Percentiles rank a stretch among this genome's conserved stretches.
Conservation (phyloP, 2,113 vertebrate species). For the Thamnophis sirtalis region DNA sequence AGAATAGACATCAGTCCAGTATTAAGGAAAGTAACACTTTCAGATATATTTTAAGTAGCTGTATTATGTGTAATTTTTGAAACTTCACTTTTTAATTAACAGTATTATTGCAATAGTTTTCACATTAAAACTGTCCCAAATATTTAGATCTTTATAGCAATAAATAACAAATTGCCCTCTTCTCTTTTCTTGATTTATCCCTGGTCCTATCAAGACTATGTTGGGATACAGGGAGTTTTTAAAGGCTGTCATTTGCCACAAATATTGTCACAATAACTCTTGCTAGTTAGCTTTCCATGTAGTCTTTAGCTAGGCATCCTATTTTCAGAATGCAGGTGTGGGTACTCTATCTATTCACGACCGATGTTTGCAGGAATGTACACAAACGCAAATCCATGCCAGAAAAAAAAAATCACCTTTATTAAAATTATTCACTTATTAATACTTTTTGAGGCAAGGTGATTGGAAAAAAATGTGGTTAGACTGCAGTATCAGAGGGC, state of each 20-base stretch:
- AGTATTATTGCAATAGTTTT: neutral
- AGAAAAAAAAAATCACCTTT: neutral
- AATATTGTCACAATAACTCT: neutral
- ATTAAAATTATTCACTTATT: neutral
- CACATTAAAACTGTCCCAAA: slow-evolving; percentile 7
- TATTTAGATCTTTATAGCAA: slow-evolving; percentile 32
- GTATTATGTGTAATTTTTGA: neutral
- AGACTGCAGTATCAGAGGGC: too few species aligned
- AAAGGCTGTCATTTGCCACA: neutral
- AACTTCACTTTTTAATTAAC: slow-evolving; percentile 14
- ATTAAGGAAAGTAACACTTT: neutral
- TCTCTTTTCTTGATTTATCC: neutral
- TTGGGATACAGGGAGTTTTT: neutral
- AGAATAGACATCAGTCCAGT: neutral
- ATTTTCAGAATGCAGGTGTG: neutral
- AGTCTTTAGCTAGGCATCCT: neutral
- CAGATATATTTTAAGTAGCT: slow-evolving; percentile 20
- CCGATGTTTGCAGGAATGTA: neutral
- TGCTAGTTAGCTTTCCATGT: neutral
- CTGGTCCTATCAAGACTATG: neutral
- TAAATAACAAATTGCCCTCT: slow-evolving; percentile 14
- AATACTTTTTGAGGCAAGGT: neutral
- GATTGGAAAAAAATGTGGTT: too few species aligned
- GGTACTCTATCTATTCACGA: neutral
- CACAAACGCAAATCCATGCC: neutral